Base-by-base conservation (phyloP, 2,113 vertebrate genomes). In the Psophia crepitans region DNA sequence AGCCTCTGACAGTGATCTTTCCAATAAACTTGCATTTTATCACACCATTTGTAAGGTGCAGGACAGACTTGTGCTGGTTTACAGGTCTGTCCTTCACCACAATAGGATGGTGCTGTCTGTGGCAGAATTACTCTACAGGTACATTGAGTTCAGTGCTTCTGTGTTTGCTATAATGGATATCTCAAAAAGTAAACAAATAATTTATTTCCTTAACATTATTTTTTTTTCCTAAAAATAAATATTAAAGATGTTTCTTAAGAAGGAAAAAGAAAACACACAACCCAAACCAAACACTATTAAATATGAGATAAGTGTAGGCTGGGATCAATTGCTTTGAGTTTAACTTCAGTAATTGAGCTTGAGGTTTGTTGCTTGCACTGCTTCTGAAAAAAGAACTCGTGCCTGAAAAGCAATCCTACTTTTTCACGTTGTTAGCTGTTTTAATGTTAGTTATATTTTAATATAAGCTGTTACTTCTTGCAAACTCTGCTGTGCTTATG, bases 1-100 rank as follows among this genome's bases (percentile, higher is more conserved):
- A 97, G 21, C 53, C 97, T 98, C 98, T 98, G 97, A 98, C 97
- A 90, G 97, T 99, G 98, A 98, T 98, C 98, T 99, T 99, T 98
- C 97, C 98, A 78, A 98, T 93, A 98, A 98, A 98, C 98, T 98
- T 98, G 97, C 97, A 98, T 98, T 98, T 98, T 98, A 93, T 95
- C 94, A 80, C 84, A 93, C 51, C 32, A 81, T 98, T 98, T 97
- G 73, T 96, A 97, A 94, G 79, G 70, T 88, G 51, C 84, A 69
- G 96, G 78, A 32, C 65, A 84, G 93, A 23, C 66, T 86, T 90
- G 51, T 56, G 53, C 43, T 90, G 32, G 75, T 94, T 91, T 63
- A 27, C 48, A 81, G 61, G 91, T 89, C 83, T 83, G 86, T 95
- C 54, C 76, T 74, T 86, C 60, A 28, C 78, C 65, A 44, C 12